Evolutionary conservation across 2,797 vertebrate genomes (phyloP).

Genomic region (Neopelma chrysocephalum): DNA sequence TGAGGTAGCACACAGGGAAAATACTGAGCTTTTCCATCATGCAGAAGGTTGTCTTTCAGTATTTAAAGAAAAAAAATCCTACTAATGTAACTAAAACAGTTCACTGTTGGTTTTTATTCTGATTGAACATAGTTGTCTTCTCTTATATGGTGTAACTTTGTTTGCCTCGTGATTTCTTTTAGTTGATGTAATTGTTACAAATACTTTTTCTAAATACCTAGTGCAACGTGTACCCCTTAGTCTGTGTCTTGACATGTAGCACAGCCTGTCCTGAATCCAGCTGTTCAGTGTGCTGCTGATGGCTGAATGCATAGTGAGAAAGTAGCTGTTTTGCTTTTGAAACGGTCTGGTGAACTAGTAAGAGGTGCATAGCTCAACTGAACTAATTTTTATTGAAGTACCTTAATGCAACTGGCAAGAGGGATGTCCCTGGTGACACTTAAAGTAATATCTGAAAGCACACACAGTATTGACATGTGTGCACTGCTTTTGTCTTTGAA

Average conservation of each 20-base stretch:
- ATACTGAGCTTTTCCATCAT: background rate
- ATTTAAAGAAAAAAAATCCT: background rate
- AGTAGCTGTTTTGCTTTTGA: background rate
- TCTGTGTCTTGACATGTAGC: background rate
- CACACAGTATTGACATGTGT: background rate
- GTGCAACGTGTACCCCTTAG: background rate
- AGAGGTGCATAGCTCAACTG: background rate
- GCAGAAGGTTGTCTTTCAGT: background rate
- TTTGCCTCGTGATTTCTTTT: background rate
- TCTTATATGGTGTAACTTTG: background rate
- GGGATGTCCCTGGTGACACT: background rate
- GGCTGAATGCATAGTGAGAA: background rate
- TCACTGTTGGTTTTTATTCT: rapidly evolving
- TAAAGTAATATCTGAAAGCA: background rate
- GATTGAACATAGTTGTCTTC: background rate
- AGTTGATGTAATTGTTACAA: background rate
- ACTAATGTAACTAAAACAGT: background rate
- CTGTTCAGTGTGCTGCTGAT: background rate
- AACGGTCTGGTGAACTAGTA: background rate
- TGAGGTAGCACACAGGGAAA: background rate
- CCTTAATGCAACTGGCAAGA: background rate
- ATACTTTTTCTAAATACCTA: background rate
- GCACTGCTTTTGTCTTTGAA: background rate
- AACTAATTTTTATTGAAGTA: background rate
- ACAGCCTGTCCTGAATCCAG: background rate